A percentile compares a stretch with the other conserved stretches of the same genome.
Conservation (phyloP, 2,113 vertebrate genomes). For the Elephantulus edwardii region DNA sequence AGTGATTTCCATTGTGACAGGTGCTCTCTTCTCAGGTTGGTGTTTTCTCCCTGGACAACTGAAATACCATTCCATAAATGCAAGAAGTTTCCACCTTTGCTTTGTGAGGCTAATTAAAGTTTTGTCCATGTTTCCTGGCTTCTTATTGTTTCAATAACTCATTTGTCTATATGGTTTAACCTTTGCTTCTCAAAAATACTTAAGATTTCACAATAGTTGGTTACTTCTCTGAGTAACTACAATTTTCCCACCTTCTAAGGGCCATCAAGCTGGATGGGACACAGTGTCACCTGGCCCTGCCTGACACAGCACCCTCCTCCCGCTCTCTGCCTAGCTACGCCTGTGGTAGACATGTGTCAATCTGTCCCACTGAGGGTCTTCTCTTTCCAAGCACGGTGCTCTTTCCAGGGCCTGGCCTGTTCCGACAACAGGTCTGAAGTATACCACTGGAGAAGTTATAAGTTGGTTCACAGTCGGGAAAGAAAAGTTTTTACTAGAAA, state of each 20-base stretch:
- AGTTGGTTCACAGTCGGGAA: not conserved
- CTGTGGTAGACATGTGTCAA: no score
- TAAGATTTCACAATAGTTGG: conserved; percentile 9
- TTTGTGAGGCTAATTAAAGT: not conserved
- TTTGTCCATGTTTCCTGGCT: not conserved
- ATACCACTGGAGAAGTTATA: not conserved
- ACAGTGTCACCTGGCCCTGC: no score
- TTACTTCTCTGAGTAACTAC: not conserved
- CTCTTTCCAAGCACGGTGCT: no score
- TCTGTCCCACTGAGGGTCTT: no score
- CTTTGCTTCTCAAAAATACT: not conserved
- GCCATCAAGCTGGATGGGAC: no score
- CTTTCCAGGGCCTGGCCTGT: no score
- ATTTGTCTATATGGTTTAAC: conserved; percentile 17
- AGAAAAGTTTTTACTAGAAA: conserved; percentile 5
- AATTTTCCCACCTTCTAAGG: no score
- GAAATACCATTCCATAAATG: not conserved
- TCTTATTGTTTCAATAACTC: not conserved
- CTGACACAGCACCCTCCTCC: no score
- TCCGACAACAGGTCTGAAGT: no score
- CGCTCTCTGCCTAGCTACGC: no score
- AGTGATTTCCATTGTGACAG: not conserved
- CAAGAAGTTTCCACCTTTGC: not conserved
- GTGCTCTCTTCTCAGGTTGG: not conserved
- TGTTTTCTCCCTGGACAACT: not conserved